phyloP scores from a whole-genome alignment of 2,797 vertebrate species.

The Sylvia borin region DNA sequence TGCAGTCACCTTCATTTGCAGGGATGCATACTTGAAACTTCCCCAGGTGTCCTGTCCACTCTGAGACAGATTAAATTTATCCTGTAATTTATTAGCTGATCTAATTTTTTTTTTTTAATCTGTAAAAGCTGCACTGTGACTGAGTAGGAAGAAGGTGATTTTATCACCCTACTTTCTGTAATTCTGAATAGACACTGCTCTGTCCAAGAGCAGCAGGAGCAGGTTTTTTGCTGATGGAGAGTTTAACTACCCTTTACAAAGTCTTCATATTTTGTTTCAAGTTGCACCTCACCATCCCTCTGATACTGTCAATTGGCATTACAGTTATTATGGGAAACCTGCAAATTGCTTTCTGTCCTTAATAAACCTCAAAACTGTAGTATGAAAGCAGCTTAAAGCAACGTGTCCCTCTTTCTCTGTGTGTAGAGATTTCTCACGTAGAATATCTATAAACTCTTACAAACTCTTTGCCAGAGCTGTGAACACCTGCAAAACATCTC shows the following conservation, averaged over 20 bases:
- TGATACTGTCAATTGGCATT: neutral
- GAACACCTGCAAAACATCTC: conserved; percentile 45
- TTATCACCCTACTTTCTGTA: neutral
- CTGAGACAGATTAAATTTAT: neutral
- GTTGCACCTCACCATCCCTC: neutral
- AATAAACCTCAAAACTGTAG: neutral
- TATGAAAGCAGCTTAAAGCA: neutral
- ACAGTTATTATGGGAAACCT: neutral
- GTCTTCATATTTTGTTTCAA: neutral
- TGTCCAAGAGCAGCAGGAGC: neutral
- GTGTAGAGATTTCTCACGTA: neutral
- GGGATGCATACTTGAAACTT: neutral
- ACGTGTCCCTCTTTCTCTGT: neutral
- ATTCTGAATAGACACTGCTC: neutral
- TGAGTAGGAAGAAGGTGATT: neutral
- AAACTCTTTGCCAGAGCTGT: neutral
- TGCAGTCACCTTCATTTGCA: neutral
- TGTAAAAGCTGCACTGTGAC: neutral
- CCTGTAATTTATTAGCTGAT: neutral
- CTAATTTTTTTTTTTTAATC: neutral
- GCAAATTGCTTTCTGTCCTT: conserved; percentile 6
- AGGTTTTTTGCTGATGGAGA: neutral
- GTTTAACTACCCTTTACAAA: neutral
- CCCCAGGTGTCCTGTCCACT: neutral
- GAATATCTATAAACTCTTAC: neutral